Evolutionary conservation across 2,888 invertebrate genomes (phyloP).

Genomic region (Drosophila imparisetae): DNA sequence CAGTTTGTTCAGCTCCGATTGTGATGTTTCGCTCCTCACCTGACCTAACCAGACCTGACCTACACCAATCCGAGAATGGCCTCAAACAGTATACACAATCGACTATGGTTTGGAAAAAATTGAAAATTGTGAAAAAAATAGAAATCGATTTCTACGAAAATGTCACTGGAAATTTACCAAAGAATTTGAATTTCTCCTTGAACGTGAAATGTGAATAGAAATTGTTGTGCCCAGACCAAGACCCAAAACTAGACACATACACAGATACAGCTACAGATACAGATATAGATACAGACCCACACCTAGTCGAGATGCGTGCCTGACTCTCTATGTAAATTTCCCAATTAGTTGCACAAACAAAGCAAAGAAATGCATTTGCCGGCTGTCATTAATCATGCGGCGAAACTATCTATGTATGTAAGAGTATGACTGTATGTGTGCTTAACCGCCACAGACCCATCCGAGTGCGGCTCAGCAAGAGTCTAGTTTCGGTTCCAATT

Average conservation of each 20-base stretch:
- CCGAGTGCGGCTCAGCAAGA: slow-evolving; percentile 55
- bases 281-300: slow-evolving; percentile 5
- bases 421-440: slow-evolving; percentile 2
- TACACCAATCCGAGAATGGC: slow-evolving; percentile 15
- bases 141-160: slow-evolving; percentile 51
- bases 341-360: slow-evolving; percentile 73
- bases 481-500: slow-evolving; percentile 43
- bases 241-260: not conserved
- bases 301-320: slow-evolving; percentile 17
- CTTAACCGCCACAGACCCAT: slow-evolving; percentile 27
- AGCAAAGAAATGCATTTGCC: slow-evolving; percentile 53
- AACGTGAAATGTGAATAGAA: slow-evolving; percentile 26
- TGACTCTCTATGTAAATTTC: slow-evolving; percentile 63
- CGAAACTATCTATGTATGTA: slow-evolving; percentile 33
- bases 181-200: slow-evolving; percentile 34
- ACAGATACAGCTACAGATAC: not conserved
- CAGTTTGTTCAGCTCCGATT: not conserved
- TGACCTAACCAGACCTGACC: slow-evolving; percentile 31
- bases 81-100: not conserved
- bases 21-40: slow-evolving; percentile 14
- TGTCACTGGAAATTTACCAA: slow-evolving; percentile 59
- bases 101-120: not conserved
- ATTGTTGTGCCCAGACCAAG: slow-evolving; percentile 11
- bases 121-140: slow-evolving; percentile 13
- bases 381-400: slow-evolving; percentile 55